Percentiles rank a stretch among this genome's conserved stretches.
Evolutionary conservation across 2,113 vertebrate species (phyloP).

Genomic region (Dicerorhinus sumatrensis): DNA sequence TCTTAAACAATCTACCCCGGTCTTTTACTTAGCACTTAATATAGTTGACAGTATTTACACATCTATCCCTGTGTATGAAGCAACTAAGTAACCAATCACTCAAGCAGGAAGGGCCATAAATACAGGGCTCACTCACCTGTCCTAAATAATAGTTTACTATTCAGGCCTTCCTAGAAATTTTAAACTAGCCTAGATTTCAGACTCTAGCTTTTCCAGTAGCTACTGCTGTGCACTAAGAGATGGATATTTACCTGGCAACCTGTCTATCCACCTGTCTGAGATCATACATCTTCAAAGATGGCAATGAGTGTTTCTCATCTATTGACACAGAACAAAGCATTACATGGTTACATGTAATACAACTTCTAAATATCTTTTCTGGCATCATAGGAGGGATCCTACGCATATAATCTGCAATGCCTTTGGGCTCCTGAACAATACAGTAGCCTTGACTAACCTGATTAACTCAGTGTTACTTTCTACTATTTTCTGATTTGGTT

Average conservation of each 20-base stretch:
- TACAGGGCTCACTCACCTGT: not conserved
- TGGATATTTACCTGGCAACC: not conserved
- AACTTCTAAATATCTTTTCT: slow-evolving; percentile 43
- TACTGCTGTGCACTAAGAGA: not conserved
- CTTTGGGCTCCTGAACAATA: slow-evolving; percentile 6
- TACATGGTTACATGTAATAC: not conserved
- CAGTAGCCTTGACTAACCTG: slow-evolving; percentile 13
- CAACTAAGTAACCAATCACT: slow-evolving; percentile 24
- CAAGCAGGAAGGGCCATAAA: not conserved
- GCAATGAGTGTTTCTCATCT: not conserved
- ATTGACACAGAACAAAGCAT: not conserved
- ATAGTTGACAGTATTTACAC: slow-evolving; percentile 40
- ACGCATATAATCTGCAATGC: not conserved
- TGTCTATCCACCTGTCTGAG: not conserved
- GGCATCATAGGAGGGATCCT: not conserved
- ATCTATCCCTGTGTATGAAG: slow-evolving; percentile 2
- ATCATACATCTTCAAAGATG: slow-evolving; percentile 24
- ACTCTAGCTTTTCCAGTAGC: not conserved
- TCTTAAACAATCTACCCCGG: slow-evolving; percentile 55
- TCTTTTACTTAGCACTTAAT: slow-evolving; percentile 66
- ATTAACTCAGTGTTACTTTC: slow-evolving; percentile 49
- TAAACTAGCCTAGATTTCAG: not conserved
- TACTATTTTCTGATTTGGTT: slow-evolving; percentile 62
- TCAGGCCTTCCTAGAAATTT: slow-evolving; percentile 21
- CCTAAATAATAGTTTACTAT: slow-evolving; percentile 34